Base-by-base conservation (phyloP, 2,113 vertebrate species). In the Nesogale talazaci region DNA sequence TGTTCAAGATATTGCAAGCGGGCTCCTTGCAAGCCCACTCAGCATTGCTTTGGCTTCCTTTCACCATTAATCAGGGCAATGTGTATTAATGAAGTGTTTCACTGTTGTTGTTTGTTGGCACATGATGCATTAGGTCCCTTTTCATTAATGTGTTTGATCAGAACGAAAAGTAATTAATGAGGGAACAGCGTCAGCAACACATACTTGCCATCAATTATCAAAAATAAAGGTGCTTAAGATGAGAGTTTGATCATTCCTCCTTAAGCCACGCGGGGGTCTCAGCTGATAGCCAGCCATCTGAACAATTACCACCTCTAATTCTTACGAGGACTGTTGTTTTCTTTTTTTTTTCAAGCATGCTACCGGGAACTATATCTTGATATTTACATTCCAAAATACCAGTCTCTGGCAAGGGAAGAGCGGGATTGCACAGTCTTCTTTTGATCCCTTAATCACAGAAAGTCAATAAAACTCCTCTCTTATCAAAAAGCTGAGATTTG, bases 91-190 rank as follows among this genome's bases (percentile, higher is more conserved):
- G 96, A 98, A 98, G 92, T 88, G 83, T 92, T 97, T 97, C 10
- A 0, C 96, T 97, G 88, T 96, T 92, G 95, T 97, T 77, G 10
- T 10, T 52, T 52, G 10, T 52, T 52, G 46, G 83, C 90, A 95
- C 97, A 96, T 98, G 97, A 98, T 97, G 97, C 98, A 97, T 98
- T 97, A 97, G 74, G 80, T 94, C 94, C 97, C 93, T 90, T 93
- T 97, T 97, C 96, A 95, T 98, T 98, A 98, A 97, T 95, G 94
- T 97, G 86, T 98, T 98, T 98, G 98, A 98, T 97, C 96, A 98
- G 96, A 97, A 98, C 94, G 76, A 92, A 93, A 98, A 98, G 97
- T 97, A 98, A 98, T 98, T 98, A 98, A 98, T 96, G 96, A 96
- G 95, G 91, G 92, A 98, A 96, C 93, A 96, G 95, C 96, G 90